phyloP scores from a whole-genome alignment of 2,888 invertebrate species.

The Melanostoma mellinum region DNA sequence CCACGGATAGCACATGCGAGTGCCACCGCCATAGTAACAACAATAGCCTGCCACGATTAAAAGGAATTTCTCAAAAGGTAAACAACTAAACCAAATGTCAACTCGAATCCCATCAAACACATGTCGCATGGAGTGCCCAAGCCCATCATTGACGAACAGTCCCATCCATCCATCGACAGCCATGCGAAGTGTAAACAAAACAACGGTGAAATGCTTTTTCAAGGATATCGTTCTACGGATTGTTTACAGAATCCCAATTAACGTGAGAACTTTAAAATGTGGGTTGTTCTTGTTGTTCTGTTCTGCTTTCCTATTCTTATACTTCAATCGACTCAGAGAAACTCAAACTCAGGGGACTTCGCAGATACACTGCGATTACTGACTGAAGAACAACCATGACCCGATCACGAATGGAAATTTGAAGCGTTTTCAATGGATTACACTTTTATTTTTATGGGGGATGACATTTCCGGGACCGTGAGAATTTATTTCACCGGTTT shows the following conservation, averaged over 20 bases:
- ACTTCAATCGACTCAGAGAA: background rate
- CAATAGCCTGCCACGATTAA: conserved; percentile 47
- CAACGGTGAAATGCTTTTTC: conserved; percentile 68
- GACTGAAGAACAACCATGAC: conserved; percentile 5
- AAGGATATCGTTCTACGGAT: conserved; percentile 67
- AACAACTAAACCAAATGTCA: conserved; percentile 72
- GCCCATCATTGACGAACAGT: conserved; percentile 32
- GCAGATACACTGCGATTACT: background rate
- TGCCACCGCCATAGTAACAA: background rate
- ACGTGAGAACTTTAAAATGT: conserved; percentile 70
- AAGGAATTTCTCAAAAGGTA: conserved; percentile 58
- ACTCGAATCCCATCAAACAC: conserved; percentile 69
- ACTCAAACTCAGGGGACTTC: background rate
- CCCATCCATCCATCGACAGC: conserved; percentile 34
- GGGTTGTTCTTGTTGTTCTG: conserved; percentile 18
- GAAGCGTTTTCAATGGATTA: conserved; percentile 52
- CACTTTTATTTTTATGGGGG: conserved; percentile 24
- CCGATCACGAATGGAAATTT: conserved; percentile 55
- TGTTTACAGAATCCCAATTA: conserved; percentile 73
- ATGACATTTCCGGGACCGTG: conserved; percentile 71
- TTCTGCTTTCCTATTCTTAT: conserved; percentile 14
- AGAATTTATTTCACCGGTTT: conserved; percentile 54
- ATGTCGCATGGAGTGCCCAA: conserved; percentile 62
- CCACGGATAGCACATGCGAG: background rate
- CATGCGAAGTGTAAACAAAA: conserved; percentile 71